Evolutionary conservation across 2,888 invertebrate genomes (phyloP), one percentile per base, ranked within the genome.

Genomic region (Eristalinus sepulchralis): DNA sequence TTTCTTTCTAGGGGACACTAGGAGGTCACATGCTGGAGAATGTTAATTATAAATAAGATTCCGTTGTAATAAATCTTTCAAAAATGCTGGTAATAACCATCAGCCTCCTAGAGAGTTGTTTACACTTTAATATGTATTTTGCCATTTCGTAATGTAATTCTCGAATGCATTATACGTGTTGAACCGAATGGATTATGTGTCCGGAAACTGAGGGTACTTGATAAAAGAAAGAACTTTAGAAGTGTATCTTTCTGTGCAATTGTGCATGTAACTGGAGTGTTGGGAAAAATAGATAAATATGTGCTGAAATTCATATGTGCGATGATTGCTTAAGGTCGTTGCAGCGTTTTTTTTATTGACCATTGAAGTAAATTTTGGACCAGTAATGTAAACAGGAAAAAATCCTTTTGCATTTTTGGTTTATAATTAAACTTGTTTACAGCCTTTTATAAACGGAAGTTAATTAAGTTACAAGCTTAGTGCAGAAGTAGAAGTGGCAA

Each of bases 51-150:
- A 79, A 72, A 79, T 79, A 72, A 80, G 60, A 80, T 72, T 73
- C 66, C 67, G 17, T 67, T 53, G 79, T 67, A 80, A 77, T 85
- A 85, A 82, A 82, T 85, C 85, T 77, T 77, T 85, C 71, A 33
- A 68, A 85, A 85, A 63, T 17, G 82, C 55, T 81, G 85, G 85
- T 72, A 82, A 85, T 85, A 85, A 85, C 85, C 76, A 82, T 82
- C 77, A 82, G 79, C 77, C 85, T 73, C 85, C 85, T 27, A 72
- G 76, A 53, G 84, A 82, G 77, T 77, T 85, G 85, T 84, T 84
- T 84, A 84, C 76, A 71, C 75, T 60, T 59, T n/a, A 17, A 47
- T 17, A 47, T 9, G 47, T 47, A 80, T 71, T 70, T 79, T 39
- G 53, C 66, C 64, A 62, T 75, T 70, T 20, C 36, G 33, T 62